Evolutionary conservation across 2,113 vertebrate species (phyloP), one percentile per base, ranked within the genome.

Genomic region (Malurus cyaneus): DNA sequence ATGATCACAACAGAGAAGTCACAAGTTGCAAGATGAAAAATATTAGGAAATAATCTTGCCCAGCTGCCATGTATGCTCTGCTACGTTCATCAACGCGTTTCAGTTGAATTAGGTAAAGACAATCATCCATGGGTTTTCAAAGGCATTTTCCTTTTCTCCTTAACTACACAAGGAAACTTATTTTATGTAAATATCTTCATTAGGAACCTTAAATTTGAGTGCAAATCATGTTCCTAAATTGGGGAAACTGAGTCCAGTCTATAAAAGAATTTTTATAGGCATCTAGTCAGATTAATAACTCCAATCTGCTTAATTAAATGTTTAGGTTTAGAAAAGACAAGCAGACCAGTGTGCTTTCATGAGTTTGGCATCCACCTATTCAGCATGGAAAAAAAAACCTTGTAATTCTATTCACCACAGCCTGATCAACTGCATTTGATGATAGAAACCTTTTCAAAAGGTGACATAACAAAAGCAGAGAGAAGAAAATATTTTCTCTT

Each of bases 31-130:
- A 62, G 26, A 90, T 23, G 56, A 92, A 92, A 89, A 92, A 72
- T n/a, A 59, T 39, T 47, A 66, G 20, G 14, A 67, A 79, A 88
- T 21, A 90, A 54, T 80, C 20, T 92, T 73, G 41, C 26, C 34
- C 79, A 84, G 41, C 18, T 90, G 47, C 47, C 23, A 23, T 16
- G 16, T 49, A 49, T 39, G 82, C 41, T 41, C 21, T 47, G 5
- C 24, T 79, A 13, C 19, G 9, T 17, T 79, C 24, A 54, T 72
- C 36, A 67, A 41, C 1, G 1, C 0, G 0, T 57, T 36, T 41
- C 28, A 34, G 7, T 62, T 19, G 12, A 76, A 69, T 52, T 20
- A 79, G 5, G 24, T 25, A 84, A 74, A 66, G 36, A 62, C 71
- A 88, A 50, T 47, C 18, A 41, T 49, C 18, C 2, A 0, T 41